Base-by-base conservation (phyloP, 2,113 vertebrate species). In the Phaethon lepturus region DNA sequence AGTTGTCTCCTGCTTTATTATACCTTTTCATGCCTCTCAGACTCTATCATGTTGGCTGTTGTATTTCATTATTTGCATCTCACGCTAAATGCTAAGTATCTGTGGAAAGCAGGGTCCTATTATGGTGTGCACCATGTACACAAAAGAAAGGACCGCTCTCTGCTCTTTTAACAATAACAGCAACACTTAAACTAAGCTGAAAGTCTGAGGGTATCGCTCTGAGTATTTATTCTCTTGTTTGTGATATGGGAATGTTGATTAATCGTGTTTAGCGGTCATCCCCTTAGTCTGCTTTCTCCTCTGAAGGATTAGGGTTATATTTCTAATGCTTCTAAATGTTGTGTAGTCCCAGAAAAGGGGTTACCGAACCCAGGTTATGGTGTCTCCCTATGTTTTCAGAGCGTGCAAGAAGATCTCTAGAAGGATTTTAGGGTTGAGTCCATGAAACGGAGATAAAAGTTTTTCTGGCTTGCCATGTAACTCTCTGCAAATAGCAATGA, bases 191-290 rank as follows among this genome's bases (percentile, higher is more conserved):
- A 94, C 40, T 58, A 83, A 81, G 50, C 28, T 81, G 68, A 15
- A 88, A 97, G 97, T 97, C 98, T 95, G 77, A 95, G 72, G 52
- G 44, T 87, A 53, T 90, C 20, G 17, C 72, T 83, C 94, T 93
- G 88, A 80, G 74, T 93, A 81, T 92, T 96, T 59, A 10, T 40
- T 60, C 13, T 91, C 23, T 52, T 79, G 19, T 16, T 95, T 53
- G 35, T 90, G 58, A 19, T 7, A 13, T 42, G 24, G 14, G 8
- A 72, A 24, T 68, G 26, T 35, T 58, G 58, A 79, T 68, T 29
- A 56, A 68, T 68, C 20, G 22, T 4, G 4, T 42, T 29, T 5
- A 28, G 9, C 7, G 50, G 33, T 59, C 35, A 53, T 44, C 26
- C 18, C 56, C 15, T 17, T 45, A 66, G 69, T 20, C 8, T 82